Percentiles rank a stretch among this genome's conserved stretches.
These are phyloP conservation scores for Orycteropus afer DNA, from an alignment of 2,113 vertebrate genomes.

Conservation along the genomic window DNA sequence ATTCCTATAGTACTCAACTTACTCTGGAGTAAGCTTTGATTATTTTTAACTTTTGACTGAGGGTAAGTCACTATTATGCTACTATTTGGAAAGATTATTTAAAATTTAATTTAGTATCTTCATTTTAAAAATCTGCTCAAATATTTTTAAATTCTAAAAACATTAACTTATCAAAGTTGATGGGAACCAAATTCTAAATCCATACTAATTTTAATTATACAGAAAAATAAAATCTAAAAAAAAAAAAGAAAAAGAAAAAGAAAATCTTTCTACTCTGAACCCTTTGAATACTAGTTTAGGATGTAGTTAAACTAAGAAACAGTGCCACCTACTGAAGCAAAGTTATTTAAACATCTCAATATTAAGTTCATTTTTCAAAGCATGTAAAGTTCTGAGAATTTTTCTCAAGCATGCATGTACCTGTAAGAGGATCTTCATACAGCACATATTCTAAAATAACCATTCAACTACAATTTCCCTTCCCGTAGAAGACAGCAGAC, in stretches of 20 bases:
- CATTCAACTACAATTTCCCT: slow-evolving; percentile 21
- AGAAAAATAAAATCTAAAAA: no score
- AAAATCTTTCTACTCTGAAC: not conserved
- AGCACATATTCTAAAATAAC: not conserved
- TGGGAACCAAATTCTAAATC: not conserved
- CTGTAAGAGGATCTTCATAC: not conserved
- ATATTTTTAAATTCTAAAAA: slow-evolving; percentile 49
- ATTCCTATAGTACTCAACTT: not conserved
- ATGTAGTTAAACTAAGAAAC: slow-evolving; percentile 48
- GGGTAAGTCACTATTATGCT: not conserved
- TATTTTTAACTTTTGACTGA: slow-evolving; percentile 13
- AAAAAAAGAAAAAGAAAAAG: no score
- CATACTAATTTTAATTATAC: not conserved
- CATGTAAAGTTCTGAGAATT: not conserved
- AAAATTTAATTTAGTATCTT: slow-evolving; percentile 16
- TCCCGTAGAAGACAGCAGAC: not conserved
- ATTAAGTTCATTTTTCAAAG: slow-evolving; percentile 13
- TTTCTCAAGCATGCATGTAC: not conserved
- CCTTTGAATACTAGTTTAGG: not conserved
- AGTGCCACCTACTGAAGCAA: slow-evolving; percentile 69
- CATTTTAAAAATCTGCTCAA: slow-evolving; percentile 47
- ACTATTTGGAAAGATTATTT: not conserved
- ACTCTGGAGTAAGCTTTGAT: no score
- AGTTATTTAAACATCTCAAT: not conserved
- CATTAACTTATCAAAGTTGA: not conserved